phyloP scores from a whole-genome alignment of 2,113 vertebrate genomes.

The Gallinago undulata region DNA sequence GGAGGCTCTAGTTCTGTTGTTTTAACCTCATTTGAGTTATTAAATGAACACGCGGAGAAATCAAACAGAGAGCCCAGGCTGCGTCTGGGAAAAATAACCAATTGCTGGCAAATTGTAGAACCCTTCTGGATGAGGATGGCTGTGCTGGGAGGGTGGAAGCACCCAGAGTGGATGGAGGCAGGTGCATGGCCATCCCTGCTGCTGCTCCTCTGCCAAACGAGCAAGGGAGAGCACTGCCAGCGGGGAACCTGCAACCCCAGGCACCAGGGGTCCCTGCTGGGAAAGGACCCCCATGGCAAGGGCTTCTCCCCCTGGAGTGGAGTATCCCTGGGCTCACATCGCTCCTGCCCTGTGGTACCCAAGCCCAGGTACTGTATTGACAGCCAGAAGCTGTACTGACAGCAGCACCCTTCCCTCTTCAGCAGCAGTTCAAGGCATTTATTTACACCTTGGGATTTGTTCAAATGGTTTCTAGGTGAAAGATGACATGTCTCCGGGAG shows the following conservation, averaged over 20 bases:
- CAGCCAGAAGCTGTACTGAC: background rate
- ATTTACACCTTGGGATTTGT: background rate
- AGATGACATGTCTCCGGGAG: background rate
- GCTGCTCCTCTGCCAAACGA: background rate
- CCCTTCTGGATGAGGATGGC: background rate
- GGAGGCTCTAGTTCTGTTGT: background rate
- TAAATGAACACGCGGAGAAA: background rate
- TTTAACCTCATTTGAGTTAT: background rate
- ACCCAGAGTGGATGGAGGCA: background rate
- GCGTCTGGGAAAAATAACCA: background rate
- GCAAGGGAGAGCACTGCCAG: background rate
- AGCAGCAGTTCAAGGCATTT: background rate
- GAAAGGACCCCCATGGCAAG: rapidly evolving
- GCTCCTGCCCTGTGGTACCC: rapidly evolving
- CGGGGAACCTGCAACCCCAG: rapidly evolving
- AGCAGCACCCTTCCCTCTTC: background rate
- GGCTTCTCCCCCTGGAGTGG: background rate
- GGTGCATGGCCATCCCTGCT: background rate
- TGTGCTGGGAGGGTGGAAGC: background rate
- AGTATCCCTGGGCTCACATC: rapidly evolving
- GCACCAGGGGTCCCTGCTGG: rapidly evolving
- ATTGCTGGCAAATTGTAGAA: background rate
- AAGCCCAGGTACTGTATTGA: background rate
- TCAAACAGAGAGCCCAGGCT: background rate
- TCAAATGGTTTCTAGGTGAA: background rate